These are phyloP conservation scores for Barypeithes pellucidus DNA, from an alignment of 2,888 invertebrate species.

Conservation along the genomic window DNA sequence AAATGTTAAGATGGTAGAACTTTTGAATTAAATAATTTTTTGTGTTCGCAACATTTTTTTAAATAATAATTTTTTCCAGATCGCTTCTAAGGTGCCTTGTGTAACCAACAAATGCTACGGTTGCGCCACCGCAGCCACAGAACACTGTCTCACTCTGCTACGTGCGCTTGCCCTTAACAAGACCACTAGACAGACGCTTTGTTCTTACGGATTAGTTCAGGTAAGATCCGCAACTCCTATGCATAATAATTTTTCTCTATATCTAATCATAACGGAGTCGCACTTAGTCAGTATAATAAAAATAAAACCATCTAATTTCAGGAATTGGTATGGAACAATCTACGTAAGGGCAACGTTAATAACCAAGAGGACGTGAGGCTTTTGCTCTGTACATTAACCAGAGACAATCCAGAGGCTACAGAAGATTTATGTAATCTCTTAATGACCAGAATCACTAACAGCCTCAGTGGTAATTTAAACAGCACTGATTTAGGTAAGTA, in stretches of 20 bases:
- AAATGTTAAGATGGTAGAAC: too few relatives aligned
- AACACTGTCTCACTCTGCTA: slow-evolving; percentile 93
- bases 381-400: slow-evolving; percentile 89
- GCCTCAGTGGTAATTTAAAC: slow-evolving; percentile 82
- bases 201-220: slow-evolving; percentile 89
- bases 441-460: slow-evolving; percentile 87
- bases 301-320: slow-evolving; percentile 14
- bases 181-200: slow-evolving; percentile 82
- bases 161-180: slow-evolving; percentile 90
- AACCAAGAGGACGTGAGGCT: slow-evolving; percentile 93
- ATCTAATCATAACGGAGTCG: too few relatives aligned
- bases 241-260: too few relatives aligned
- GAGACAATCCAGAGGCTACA: slow-evolving; percentile 88
- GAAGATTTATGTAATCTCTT: slow-evolving; percentile 88
- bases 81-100: slow-evolving; percentile 56
- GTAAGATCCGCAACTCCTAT: too few relatives aligned
- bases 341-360: slow-evolving; percentile 83
- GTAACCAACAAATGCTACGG: slow-evolving; percentile 84
- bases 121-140: slow-evolving; percentile 91
- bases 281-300: too few relatives aligned
- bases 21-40: too few relatives aligned
- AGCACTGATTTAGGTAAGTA: slow-evolving; percentile 75
- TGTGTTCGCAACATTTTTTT: too few relatives aligned
- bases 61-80: slow-evolving; percentile 30
- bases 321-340: slow-evolving; percentile 84